Base-by-base conservation (phyloP, 1,140 invertebrate species). In the Campoletis sonorensis region DNA sequence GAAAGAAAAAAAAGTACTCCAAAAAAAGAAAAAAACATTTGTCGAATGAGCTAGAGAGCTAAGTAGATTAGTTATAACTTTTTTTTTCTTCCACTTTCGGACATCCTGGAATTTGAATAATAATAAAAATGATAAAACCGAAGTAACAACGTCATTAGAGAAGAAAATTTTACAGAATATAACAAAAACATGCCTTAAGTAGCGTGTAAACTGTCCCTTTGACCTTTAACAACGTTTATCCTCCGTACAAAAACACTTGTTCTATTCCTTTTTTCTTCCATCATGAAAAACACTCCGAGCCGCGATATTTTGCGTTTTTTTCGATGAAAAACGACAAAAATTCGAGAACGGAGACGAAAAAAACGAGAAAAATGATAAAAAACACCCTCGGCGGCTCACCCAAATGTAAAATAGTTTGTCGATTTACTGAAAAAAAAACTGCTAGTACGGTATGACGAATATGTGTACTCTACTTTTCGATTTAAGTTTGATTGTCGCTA, bases 1-100 rank as follows among this genome's bases (percentile, higher is more conserved):
- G 40, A 45, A 11, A 8, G 13, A 45, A 3, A 45, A 64, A 64
- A n/a, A n/a, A n/a, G n/a, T n/a, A n/a, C n/a, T n/a, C n/a, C 10
- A n/a, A 84, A 79, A 54, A 79, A 81, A 81, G 61, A 73, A 58
- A 86, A 71, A 67, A 3, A 67, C 2, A 67, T 23, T 67, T 67
- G 21, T 58, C 54, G 61, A 27, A 67, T 27, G 61, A 27, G 61
- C 61, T 67, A 67, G 23, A 67, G 23, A 58, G 18, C 54, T 23
- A 23, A n/a, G 54, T 58, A 58, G 4, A 58, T n/a, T 26, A 67
- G 21, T 26, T 67, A 13, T 30, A 27, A 23, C 21, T 4, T 27
- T 67, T 67, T 64, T 67, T 10, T 45, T 45, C 40, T 1, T 27
- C 61, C 18, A 21, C 26, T 23, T 26, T 67, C 13, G 61, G 30